Conservation (phyloP, 2,888 invertebrate genomes). For the Leptinotarsa peninsularis region DNA sequence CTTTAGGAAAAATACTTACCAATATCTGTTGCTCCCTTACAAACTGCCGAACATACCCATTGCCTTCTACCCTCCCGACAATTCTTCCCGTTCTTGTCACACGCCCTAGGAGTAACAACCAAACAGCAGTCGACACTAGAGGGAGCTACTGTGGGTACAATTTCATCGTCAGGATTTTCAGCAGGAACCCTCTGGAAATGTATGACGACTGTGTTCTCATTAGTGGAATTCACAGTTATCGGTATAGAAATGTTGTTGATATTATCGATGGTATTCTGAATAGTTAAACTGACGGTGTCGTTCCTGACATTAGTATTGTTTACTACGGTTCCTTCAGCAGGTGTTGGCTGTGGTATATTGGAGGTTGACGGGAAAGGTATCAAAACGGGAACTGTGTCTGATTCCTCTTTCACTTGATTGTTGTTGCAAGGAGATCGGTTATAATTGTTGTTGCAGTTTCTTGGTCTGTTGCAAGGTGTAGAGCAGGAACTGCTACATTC, state of each 20-base stretch:
- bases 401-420: not conserved
- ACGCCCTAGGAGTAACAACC: slow-evolving; percentile 1
- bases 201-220: slow-evolving; percentile 28
- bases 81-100: slow-evolving; percentile 14
- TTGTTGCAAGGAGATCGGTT: slow-evolving; percentile 19
- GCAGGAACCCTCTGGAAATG: slow-evolving; percentile 16
- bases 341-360: not conserved
- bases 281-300: slow-evolving; percentile 18
- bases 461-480: slow-evolving; percentile 14
- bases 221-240: slow-evolving; percentile 32
- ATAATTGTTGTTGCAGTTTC: slow-evolving; percentile 20
- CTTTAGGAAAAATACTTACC: not conserved
- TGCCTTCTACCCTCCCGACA: slow-evolving; percentile 7
- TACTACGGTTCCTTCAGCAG: not conserved
- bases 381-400: slow-evolving; percentile 28
- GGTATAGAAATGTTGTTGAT: slow-evolving; percentile 36
- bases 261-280: slow-evolving; percentile 30
- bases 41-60: slow-evolving; percentile 32
- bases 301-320: slow-evolving; percentile 35
- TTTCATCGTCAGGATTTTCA: not conserved
- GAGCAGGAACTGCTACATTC: slow-evolving; percentile 24
- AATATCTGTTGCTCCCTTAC: slow-evolving; percentile 17
- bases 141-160: not conserved
- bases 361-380: slow-evolving; percentile 30
- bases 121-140: slow-evolving; percentile 26